phyloP scores from a whole-genome alignment of 1,140 invertebrate genomes.

The Calliphora vicina region DNA sequence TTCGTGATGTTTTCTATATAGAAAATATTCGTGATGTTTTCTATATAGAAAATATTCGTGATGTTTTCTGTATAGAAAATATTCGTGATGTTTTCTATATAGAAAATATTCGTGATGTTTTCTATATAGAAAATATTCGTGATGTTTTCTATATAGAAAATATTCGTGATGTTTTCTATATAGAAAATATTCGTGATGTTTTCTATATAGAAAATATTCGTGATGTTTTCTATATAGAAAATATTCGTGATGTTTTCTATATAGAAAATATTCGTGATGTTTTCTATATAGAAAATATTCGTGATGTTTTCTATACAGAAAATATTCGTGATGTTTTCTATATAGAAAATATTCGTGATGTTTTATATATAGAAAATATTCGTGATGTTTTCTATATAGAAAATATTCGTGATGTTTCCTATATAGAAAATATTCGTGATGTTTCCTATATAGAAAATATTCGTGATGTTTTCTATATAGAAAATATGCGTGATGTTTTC shows the following conservation, averaged over 20 bases:
- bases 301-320: not conserved
- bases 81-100: not conserved
- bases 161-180: not conserved
- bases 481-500: not conserved
- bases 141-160: not conserved
- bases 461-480: not conserved
- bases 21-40: not conserved
- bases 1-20: not conserved
- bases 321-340: not conserved
- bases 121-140: not conserved
- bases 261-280: not conserved
- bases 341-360: not conserved
- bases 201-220: not conserved
- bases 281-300: not conserved
- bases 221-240: not conserved
- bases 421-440: too few species aligned
- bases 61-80: not conserved
- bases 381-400: not conserved
- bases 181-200: not conserved
- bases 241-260: not conserved
- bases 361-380: not conserved
- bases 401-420: not conserved
- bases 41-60: not conserved
- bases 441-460: not conserved
- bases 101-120: not conserved